Conservation (phyloP, 2,113 vertebrate genomes). For the Poicephalus gulielmi region DNA sequence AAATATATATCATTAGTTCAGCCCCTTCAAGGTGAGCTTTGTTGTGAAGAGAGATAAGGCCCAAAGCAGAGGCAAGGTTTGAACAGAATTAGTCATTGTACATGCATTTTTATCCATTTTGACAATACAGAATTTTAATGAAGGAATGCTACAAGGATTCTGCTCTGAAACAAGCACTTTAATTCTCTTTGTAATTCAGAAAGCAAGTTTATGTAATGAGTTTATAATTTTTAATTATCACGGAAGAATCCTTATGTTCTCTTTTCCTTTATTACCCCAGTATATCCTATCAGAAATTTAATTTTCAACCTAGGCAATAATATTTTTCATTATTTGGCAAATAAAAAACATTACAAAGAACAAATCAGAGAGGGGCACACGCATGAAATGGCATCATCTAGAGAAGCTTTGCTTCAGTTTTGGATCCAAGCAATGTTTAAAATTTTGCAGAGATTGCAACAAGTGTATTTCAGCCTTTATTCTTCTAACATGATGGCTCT, state of each 20-base stretch:
- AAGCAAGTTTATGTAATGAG: constrained; percentile 59
- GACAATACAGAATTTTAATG: constrained; percentile 61
- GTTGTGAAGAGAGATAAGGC: constrained; percentile 27
- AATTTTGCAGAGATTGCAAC: background rate
- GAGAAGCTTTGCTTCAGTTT: background rate
- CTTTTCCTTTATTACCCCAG: constrained; percentile 13
- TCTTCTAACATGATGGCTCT: background rate
- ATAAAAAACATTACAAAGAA: constrained; percentile 33
- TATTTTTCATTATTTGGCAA: constrained; percentile 62
- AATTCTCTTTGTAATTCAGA: constrained; percentile 48
- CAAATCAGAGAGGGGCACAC: background rate
- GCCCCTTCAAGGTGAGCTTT: constrained; percentile 33
- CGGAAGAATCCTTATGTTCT: background rate
- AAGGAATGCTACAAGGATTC: constrained; percentile 43
- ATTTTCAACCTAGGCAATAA: constrained; percentile 40
- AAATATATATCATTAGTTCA: constrained; percentile 11
- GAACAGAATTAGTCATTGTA: background rate
- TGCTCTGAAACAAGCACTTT: constrained; percentile 29
- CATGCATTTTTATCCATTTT: background rate
- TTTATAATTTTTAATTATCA: constrained; percentile 64
- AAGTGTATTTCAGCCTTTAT: background rate
- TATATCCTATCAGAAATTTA: constrained; percentile 58
- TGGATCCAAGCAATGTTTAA: background rate
- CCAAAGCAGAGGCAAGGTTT: background rate
- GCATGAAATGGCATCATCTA: background rate